These are phyloP conservation scores for Coregonus ussuriensis DNA, from an alignment of 2,797 vertebrate genomes.

Conservation along the genomic window DNA sequence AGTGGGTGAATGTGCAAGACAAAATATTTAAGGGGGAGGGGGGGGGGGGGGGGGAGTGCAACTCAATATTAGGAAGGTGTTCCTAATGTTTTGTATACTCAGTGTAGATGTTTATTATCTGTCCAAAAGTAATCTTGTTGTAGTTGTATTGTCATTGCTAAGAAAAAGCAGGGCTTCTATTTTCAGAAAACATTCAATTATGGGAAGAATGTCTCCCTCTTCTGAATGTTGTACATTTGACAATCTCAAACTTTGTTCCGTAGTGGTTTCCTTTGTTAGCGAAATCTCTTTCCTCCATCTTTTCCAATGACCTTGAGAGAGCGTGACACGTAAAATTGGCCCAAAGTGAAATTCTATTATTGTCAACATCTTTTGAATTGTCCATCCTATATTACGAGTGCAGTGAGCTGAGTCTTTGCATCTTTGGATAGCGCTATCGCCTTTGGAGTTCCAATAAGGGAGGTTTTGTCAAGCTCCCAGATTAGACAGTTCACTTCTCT, in stretches of 20 bases:
- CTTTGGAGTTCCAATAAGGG: background rate
- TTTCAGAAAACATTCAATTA: too few species aligned
- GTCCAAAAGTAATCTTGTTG: background rate
- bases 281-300: background rate
- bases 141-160: background rate
- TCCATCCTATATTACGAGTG: background rate
- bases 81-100: too few species aligned
- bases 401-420: background rate
- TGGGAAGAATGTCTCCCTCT: too few species aligned
- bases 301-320: slow-evolving; percentile 10
- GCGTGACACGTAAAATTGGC: background rate
- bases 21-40: too few species aligned
- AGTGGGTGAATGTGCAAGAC: too few species aligned
- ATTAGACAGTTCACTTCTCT: background rate
- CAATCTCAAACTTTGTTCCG: too few species aligned
- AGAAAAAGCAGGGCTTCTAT: background rate
- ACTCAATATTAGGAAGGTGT: too few species aligned
- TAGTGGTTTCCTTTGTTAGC: background rate
- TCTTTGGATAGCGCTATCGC: background rate
- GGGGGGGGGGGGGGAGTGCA: too few species aligned
- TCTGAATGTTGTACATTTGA: too few species aligned
- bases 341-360: slow-evolving; percentile 1
- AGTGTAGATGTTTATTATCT: background rate
- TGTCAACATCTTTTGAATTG: background rate
- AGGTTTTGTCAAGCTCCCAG: background rate